Base-by-base conservation (phyloP, 2,113 vertebrate species). In the Zootoca vivipara region DNA sequence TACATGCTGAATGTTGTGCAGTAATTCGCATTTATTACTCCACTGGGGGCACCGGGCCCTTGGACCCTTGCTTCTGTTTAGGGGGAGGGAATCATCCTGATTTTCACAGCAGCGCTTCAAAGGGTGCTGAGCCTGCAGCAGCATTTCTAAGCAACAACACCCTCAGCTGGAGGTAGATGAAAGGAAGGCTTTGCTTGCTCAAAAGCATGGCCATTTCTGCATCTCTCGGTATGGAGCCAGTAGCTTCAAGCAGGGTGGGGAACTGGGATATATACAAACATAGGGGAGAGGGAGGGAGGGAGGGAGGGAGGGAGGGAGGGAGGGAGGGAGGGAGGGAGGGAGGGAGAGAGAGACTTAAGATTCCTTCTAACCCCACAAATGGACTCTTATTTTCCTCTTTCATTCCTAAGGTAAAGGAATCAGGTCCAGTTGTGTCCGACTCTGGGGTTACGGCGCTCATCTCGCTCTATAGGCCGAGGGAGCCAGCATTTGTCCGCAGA, bases 151-250 rank as follows among this genome's bases (percentile, higher is more conserved):
- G 6, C 16, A 74, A 20, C 74, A 56, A 1, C 52, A 30, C 69
- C 70, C 91, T 5, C 88, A 85, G 89, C 56, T 85, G 93, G 91
- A 94, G 33, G 6, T 1, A 35, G 91, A 86, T 81, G 73, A 78
- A 70, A 86, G 62, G 2, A 0, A 38, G n/a, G 46, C 64, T 85
- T 35, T 78, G 0, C 8, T 1, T 0, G 13, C 42, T 83, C 40
- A 38, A 58, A 15, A 0, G 13, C 0, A 20, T 78, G 88, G 88
- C 88, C 13, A 0, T 40, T 69, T 58, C 79, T 0, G 22, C 42
- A 0, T 40, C 70, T 0, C 0, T 6, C 1, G 18, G n/a, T 30
- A n/a, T 72, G 46, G 46, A 52, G 46, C 46, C 0, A 8, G 75
- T 4, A 38, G 2, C 26, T 0, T 0, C 0, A 28, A 0, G 1